Evolutionary conservation across 92 coral and sea anemone species (phyloP), one percentile per base, ranked within the genome.

Genomic region (Porites cylindrica): DNA sequence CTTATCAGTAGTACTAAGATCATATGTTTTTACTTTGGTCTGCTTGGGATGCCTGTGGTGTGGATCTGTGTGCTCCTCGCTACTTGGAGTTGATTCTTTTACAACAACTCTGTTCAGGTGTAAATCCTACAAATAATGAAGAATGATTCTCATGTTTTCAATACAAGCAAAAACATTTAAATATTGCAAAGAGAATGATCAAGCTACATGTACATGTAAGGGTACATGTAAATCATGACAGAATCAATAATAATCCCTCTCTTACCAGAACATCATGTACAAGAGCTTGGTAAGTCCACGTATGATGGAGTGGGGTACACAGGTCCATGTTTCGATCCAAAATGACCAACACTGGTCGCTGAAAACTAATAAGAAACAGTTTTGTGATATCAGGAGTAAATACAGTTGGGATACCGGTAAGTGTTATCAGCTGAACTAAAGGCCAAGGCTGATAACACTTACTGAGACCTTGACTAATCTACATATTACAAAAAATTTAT

Each of bases 251-350:
- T 23, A 18, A 18, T 20, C 19, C 47, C 47, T 10, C 16, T 20
- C 94, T 85, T 88, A 96, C 99, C 91, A 96, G 75, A 72, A 96
- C 98, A 75, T 96, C 99, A 81, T 96, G 98, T 14, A 93, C 94
- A 51, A 96, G 86, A n/a, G 99, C 99, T 54, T 95, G 99, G 73
- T 96, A 96, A 1, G 99, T 96, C 99, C 99, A 96, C 0, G 99
- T 96, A 58, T 96, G 99, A 74, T 96, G 99, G 16, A 96, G 77
- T 4, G 99, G 99, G 1, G 99, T 96, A 78, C 98, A 96, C 59
- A 96, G 82, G 78, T 96, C 99, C 94, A 95, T 91, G 82, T 96
- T 95, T 20, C 99, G 96, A 87, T 96, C 99, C 79, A 96, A 69
- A 58, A 96, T 93, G 20, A 96, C 92, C 16, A 96, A 88, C 78